Percentiles rank a stretch among this genome's conserved stretches.
phyloP scores from a whole-genome alignment of 2,797 vertebrate species.

The Erithacus rubecula region DNA sequence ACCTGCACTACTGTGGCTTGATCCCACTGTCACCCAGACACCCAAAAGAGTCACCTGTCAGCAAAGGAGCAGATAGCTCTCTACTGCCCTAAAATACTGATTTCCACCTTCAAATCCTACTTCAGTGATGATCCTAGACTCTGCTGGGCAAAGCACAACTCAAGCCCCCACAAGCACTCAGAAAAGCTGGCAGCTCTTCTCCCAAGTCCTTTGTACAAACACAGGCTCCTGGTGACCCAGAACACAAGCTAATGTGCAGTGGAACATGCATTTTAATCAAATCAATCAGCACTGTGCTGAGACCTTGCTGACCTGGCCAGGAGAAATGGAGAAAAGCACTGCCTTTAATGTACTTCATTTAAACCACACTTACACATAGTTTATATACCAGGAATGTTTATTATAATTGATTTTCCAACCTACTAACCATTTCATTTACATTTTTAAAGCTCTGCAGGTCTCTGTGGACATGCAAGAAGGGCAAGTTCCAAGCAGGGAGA shows the following conservation, averaged over 20 bases:
- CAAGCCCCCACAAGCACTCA: not conserved
- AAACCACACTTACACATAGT: slow-evolving; percentile 50
- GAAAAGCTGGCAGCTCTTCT: not conserved
- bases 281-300: slow-evolving; percentile 26
- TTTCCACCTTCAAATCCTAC: not conserved
- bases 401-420: slow-evolving; percentile 69
- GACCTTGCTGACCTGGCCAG: slow-evolving; percentile 52
- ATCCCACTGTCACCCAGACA: not conserved
- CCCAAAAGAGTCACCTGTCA: not conserved
- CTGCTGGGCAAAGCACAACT: not conserved
- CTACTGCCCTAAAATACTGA: not conserved
- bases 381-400: slow-evolving; percentile 62
- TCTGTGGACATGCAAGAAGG: not conserved
- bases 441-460: slow-evolving; percentile 39
- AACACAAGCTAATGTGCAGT: not conserved
- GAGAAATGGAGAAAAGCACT: slow-evolving; percentile 23
- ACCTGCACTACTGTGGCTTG: not conserved
- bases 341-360: slow-evolving; percentile 62
- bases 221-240: slow-evolving; percentile 11
- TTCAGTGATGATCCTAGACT: not conserved
- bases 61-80: not conserved
- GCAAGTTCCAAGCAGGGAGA: not conserved
- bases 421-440: slow-evolving; percentile 64
- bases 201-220: not conserved
- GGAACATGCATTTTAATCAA: slow-evolving; percentile 61